These are phyloP conservation scores for Acyrthosiphon pisum DNA, from an alignment of 1,140 invertebrate species.

Conservation along the genomic window DNA sequence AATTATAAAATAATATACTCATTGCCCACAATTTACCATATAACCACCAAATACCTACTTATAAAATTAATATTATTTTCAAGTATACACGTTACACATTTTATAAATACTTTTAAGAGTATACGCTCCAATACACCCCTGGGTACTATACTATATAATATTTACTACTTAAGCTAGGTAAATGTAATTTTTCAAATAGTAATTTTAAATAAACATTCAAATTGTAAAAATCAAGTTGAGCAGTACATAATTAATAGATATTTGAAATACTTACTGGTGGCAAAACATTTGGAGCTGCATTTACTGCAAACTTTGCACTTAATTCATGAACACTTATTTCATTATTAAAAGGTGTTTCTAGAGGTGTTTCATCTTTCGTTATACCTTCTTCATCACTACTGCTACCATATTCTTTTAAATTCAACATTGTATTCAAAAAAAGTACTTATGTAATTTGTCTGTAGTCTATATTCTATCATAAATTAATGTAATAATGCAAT, in stretches of 20 bases:
- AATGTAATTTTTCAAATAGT: not conserved
- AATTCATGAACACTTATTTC: constrained; percentile 59
- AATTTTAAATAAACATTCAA: not conserved
- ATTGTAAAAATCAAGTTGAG: not conserved
- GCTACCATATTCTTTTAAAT: constrained; percentile 71
- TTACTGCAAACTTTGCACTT: constrained; percentile 71
- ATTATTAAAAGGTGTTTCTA: constrained; percentile 66
- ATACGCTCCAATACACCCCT: no score
- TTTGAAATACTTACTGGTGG: constrained; percentile 70
- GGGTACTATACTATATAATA: not conserved
- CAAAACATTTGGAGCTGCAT: constrained; percentile 80
- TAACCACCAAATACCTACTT: no score
- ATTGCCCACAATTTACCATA: no score
- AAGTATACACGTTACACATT: not conserved
- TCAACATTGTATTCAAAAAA: constrained; percentile 65
- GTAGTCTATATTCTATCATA: no score
- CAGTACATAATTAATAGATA: not conserved
- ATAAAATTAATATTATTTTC: constrained; percentile 58
- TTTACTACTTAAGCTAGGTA: not conserved
- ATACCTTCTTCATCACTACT: constrained; percentile 71
- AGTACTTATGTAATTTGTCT: no score
- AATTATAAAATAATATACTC: constrained; percentile 62
- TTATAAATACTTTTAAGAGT: no score
- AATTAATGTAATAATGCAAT: no score
- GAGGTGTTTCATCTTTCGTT: constrained; percentile 61